A percentile compares a stretch with the other conserved stretches of the same genome.
These are phyloP conservation scores for Megaceryle maxima DNA, from an alignment of 2,113 vertebrate genomes.

Conservation along the genomic window DNA sequence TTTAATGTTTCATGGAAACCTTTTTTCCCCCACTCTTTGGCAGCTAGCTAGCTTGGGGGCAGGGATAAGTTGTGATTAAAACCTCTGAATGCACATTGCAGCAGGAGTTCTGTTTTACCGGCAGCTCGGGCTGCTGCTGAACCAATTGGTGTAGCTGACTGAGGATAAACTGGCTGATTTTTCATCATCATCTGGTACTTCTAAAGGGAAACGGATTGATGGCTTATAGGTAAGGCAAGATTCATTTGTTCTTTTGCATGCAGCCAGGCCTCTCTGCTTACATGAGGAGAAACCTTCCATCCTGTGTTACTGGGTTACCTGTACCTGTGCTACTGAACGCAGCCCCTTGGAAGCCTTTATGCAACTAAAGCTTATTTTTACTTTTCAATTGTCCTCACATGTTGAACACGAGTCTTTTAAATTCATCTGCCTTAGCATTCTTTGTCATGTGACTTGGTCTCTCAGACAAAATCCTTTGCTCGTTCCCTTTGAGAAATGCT, in stretches of 20 bases:
- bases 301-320: background rate
- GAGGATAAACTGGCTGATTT: background rate
- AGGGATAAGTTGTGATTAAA: slow-evolving; percentile 20
- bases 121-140: fast-evolving
- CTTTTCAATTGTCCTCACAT: background rate
- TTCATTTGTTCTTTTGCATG: background rate
- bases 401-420: background rate
- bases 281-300: fast-evolving
- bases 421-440: background rate
- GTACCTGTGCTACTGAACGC: fast-evolving
- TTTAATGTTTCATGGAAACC: background rate
- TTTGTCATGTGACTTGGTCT: background rate
- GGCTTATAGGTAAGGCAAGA: slow-evolving; percentile 31
- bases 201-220: background rate
- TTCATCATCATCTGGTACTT: background rate
- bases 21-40: background rate
- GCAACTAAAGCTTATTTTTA: background rate
- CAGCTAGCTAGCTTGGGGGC: background rate
- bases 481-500: background rate
- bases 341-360: fast-evolving
- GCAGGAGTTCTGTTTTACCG: background rate
- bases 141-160: background rate
- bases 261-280: background rate
- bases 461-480: background rate
- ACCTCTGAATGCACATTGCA: background rate